Conservation (phyloP, 2,113 vertebrate species). For the Larimichthys crocea region DNA sequence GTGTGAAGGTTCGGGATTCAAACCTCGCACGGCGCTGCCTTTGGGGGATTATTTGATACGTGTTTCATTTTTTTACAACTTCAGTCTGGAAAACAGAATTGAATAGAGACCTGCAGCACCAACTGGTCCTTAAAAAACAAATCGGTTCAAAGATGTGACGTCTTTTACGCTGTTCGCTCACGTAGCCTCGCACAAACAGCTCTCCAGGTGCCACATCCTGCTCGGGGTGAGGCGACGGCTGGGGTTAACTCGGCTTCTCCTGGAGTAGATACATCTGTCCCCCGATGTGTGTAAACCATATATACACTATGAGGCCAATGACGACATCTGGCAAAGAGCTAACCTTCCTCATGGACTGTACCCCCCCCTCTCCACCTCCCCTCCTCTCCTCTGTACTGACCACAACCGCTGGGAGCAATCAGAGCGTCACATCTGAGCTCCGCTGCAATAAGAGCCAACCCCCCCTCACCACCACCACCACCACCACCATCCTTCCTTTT, state of each 20-base stretch:
- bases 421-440: slow-evolving; percentile 76
- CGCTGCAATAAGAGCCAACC: slow-evolving; percentile 63
- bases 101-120: background rate
- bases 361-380: background rate
- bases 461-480: background rate
- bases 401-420: slow-evolving; percentile 81
- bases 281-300: slow-evolving; percentile 25
- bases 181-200: background rate
- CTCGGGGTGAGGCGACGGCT: slow-evolving; percentile 2
- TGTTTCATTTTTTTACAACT: background rate
- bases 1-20: background rate
- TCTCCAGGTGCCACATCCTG: slow-evolving; percentile 6
- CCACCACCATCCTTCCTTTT: background rate
- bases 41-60: background rate
- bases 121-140: background rate
- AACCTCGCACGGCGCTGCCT: background rate
- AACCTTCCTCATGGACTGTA: slow-evolving; percentile 35
- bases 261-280: slow-evolving; percentile 23
- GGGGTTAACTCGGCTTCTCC: slow-evolving; percentile 28
- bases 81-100: background rate
- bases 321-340: slow-evolving; percentile 76
- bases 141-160: slow-evolving; percentile 11
- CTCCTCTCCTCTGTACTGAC: slow-evolving; percentile 51
- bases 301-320: slow-evolving; percentile 45
- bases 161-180: background rate